Percentiles rank a stretch among this genome's conserved stretches.
phyloP scores from a whole-genome alignment of 2,113 vertebrate species.

The Cheirogaleus medius region DNA sequence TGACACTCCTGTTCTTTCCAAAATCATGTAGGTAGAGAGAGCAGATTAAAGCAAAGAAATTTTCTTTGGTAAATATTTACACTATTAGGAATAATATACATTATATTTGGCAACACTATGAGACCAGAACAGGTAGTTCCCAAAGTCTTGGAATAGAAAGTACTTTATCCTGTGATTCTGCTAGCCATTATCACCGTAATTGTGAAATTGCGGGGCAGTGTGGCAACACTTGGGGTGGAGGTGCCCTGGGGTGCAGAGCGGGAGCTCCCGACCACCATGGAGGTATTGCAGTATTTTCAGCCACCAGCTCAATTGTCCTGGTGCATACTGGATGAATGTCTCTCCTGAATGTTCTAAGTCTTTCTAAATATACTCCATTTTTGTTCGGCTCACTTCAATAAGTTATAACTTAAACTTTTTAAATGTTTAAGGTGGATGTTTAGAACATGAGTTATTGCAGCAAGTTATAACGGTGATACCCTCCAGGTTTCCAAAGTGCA shows the following conservation, averaged over 20 bases:
- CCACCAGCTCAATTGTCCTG: neutral
- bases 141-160: neutral
- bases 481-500: neutral
- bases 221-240: neutral
- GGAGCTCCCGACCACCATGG: fast-evolving
- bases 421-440: neutral
- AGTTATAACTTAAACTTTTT: neutral
- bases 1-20: neutral
- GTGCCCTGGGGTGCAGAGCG: neutral
- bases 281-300: neutral
- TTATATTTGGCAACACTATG: neutral
- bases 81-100: neutral
- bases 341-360: neutral
- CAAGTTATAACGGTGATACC: neutral
- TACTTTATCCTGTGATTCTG: neutral
- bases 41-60: neutral
- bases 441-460: neutral
- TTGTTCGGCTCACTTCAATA: neutral
- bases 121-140: neutral
- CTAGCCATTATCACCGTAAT: neutral
- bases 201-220: neutral
- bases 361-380: neutral
- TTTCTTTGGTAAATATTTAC: neutral
- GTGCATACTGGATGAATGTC: neutral
- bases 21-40: neutral